These are phyloP conservation scores for Labia minor DNA, from an alignment of 2,888 invertebrate genomes.

Conservation along the genomic window DNA sequence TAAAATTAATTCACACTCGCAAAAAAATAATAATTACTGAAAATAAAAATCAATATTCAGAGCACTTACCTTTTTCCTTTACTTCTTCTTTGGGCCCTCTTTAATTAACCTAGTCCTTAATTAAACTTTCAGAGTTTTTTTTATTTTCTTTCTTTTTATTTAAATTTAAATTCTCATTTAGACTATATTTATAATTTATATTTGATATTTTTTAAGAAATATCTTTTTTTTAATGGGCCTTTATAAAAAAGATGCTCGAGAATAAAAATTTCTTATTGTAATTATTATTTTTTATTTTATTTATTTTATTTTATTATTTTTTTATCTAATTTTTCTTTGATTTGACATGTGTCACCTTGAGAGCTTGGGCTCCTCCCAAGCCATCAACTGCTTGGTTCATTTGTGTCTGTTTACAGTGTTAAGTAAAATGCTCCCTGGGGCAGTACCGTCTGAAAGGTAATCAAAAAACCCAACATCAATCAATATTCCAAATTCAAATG, in stretches of 20 bases:
- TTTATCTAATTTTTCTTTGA: too few relatives aligned
- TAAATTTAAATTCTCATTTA: too few relatives aligned
- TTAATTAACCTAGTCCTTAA: not conserved
- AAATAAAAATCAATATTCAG: conserved; percentile 4
- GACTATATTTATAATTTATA: not conserved
- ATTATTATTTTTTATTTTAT: too few relatives aligned
- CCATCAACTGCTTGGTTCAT: conserved; percentile 13
- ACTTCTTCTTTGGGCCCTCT: not conserved
- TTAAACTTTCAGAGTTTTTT: not conserved
- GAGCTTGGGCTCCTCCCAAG: not conserved
- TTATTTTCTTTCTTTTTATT: too few relatives aligned
- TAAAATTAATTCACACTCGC: too few relatives aligned
- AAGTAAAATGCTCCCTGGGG: conserved; percentile 9
- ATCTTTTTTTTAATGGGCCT: too few relatives aligned
- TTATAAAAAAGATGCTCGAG: too few relatives aligned
- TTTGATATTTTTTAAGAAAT: not conserved
- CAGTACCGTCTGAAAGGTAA: not conserved
- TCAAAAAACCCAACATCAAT: conserved; percentile 13
- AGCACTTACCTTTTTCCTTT: not conserved
- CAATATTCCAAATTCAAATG: not conserved
- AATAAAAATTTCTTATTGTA: too few relatives aligned
- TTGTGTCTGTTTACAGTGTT: conserved; percentile 13
- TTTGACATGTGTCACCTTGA: too few relatives aligned
- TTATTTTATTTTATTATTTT: too few relatives aligned
- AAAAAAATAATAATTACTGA: not conserved